Percentiles rank a stretch among this genome's conserved stretches.
Evolutionary conservation across 2,888 invertebrate genomes (phyloP).

Genomic region (Drosophila siamana): DNA sequence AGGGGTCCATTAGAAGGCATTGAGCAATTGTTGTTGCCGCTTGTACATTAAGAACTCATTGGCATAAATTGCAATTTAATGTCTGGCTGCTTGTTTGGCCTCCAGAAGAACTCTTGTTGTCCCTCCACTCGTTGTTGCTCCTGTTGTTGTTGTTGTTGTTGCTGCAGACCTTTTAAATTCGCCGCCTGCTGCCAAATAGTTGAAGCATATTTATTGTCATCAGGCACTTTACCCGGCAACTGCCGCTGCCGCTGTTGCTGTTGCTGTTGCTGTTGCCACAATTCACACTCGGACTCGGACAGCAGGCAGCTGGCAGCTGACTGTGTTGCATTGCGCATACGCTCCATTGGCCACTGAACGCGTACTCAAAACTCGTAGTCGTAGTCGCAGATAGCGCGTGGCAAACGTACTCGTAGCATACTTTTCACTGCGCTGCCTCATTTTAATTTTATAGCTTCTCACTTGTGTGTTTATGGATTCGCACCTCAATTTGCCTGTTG

Average conservation of each 20-base stretch:
- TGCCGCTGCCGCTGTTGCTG: conserved; percentile 31
- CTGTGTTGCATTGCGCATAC: conserved; percentile 72
- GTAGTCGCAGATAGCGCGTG: conserved; percentile 20
- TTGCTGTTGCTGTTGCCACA: conserved; percentile 34
- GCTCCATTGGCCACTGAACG: conserved; percentile 51
- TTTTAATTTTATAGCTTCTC: conserved; percentile 78
- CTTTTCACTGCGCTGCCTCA: conserved; percentile 51
- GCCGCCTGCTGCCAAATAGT: conserved; percentile 74
- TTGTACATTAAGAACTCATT: conserved; percentile 82
- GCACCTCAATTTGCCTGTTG: conserved; percentile 79
- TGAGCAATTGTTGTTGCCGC: conserved; percentile 57
- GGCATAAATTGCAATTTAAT: conserved; percentile 84
- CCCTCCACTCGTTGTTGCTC: neutral
- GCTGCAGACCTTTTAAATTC: conserved; percentile 68
- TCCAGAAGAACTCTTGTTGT: conserved; percentile 25
- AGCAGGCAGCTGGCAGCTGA: conserved; percentile 24
- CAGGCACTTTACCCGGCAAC: conserved; percentile 27
- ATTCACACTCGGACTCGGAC: conserved; percentile 14
- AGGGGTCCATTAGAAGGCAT: conserved; percentile 64
- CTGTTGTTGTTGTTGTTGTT: conserved; percentile 42
- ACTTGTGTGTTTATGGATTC: conserved; percentile 82
- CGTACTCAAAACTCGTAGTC: conserved; percentile 3
- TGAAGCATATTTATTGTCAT: conserved; percentile 77
- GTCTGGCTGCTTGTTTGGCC: conserved; percentile 61
- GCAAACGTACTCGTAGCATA: conserved; percentile 34